Conservation (phyloP, 1,140 invertebrate genomes). For the Bombus superbus region DNA sequence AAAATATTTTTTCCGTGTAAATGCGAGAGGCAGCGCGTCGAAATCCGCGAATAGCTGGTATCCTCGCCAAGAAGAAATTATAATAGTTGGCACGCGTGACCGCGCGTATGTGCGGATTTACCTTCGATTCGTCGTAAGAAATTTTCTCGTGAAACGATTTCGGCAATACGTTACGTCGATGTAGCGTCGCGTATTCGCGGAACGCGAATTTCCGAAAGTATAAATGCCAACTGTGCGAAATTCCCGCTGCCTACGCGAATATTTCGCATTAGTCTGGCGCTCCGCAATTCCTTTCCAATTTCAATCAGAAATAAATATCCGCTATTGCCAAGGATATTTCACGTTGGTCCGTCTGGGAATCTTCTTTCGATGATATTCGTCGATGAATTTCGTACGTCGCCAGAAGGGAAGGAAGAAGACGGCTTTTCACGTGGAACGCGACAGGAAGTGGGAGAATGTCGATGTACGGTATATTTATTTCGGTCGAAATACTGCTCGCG, state of each 20-base stretch:
- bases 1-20: too few relatives aligned
- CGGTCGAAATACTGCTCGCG: slow-evolving; percentile 53
- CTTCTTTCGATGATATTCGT: slow-evolving; percentile 19
- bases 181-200: background rate
- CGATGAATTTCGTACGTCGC: background rate
- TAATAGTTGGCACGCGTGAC: background rate
- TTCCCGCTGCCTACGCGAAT: background rate
- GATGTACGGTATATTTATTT: slow-evolving; percentile 69
- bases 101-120: background rate
- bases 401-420: background rate
- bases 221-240: slow-evolving; percentile 3
- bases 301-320: background rate
- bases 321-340: background rate
- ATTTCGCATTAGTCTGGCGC: background rate
- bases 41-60: background rate
- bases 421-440: slow-evolving; percentile 10
- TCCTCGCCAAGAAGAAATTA: background rate
- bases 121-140: background rate
- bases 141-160: background rate
- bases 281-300: background rate
- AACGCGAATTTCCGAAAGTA: background rate
- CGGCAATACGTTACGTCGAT: background rate
- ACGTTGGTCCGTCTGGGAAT: background rate
- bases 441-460: slow-evolving; percentile 52
- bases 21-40: too few relatives aligned